phyloP scores from a whole-genome alignment of 2,888 invertebrate genomes.

The Drosophila kokeensis region DNA sequence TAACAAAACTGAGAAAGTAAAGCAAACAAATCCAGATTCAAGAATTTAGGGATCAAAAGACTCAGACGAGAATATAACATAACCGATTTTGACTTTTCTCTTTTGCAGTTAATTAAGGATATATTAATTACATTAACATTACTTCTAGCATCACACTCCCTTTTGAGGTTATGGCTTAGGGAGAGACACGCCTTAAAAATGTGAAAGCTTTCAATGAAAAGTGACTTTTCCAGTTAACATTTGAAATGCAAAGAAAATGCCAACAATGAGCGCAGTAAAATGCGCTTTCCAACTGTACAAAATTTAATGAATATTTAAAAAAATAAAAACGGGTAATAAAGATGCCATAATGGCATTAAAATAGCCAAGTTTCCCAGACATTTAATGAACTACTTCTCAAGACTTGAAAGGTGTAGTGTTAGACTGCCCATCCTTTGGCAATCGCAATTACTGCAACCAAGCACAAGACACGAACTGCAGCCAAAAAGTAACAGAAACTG shows the following conservation, averaged over 20 bases:
- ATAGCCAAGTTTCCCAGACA: constrained; percentile 28
- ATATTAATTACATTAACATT: not conserved
- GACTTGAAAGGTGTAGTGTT: constrained; percentile 38
- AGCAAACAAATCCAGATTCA: not conserved
- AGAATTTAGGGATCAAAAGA: not conserved
- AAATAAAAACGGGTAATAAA: constrained; percentile 27
- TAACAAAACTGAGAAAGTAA: not conserved
- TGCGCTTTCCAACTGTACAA: constrained; percentile 31
- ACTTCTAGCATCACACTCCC: not conserved
- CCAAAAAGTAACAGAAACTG: constrained; percentile 54
- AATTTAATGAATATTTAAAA: not conserved
- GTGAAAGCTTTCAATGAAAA: constrained; percentile 25
- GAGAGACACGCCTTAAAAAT: constrained; percentile 5
- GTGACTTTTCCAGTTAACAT: constrained; percentile 20
- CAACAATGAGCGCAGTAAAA: constrained; percentile 29
- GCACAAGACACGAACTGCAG: constrained; percentile 15
- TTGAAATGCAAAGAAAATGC: constrained; percentile 22
- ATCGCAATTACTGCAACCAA: constrained; percentile 19
- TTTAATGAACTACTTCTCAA: constrained; percentile 19
- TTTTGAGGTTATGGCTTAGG: not conserved
- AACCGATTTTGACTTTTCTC: not conserved
- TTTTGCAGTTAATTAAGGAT: not conserved
- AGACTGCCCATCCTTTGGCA: constrained; percentile 44
- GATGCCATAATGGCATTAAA: constrained; percentile 33
- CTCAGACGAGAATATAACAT: not conserved